phyloP scores from a whole-genome alignment of 30 jellyfish, hydroid and myxozoan species.

The Calvadosia cruxmelitensis region DNA sequence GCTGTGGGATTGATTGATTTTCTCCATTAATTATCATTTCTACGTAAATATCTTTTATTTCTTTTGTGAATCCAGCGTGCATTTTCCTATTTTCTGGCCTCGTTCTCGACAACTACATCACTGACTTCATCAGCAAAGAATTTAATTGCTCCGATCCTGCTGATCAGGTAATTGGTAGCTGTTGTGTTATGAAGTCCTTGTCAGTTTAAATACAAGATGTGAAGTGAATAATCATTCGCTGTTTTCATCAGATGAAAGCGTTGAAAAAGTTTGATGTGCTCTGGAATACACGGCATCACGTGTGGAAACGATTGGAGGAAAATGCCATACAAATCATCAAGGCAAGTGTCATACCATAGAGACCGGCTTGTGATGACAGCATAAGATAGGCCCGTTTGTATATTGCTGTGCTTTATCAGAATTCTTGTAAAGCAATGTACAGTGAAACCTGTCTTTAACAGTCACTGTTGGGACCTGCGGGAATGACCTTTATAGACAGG shows the following conservation, averaged over 20 bases:
- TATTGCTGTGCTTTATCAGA: neutral
- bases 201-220: too few species aligned
- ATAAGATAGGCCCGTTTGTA: neutral
- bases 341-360: slow-evolving; percentile 12
- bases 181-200: too few species aligned
- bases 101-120: slow-evolving; percentile 35
- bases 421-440: too few species aligned
- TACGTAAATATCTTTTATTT: neutral
- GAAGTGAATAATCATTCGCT: too few species aligned
- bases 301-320: slow-evolving; percentile 59
- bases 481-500: too few species aligned
- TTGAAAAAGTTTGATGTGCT: slow-evolving; percentile 44
- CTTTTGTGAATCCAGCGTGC: slow-evolving; percentile 36
- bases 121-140: slow-evolving; percentile 54
- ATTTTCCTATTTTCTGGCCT: slow-evolving; percentile 51
- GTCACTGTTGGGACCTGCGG: too few species aligned
- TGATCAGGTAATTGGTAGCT: slow-evolving; percentile 59
- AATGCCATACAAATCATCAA: slow-evolving; percentile 24
- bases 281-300: slow-evolving; percentile 67
- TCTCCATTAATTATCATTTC: too few species aligned
- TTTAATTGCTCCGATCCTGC: slow-evolving; percentile 36
- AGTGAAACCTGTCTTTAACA: too few species aligned
- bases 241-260: neutral
- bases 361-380: neutral
- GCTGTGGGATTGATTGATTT: too few species aligned